A percentile compares a stretch with the other conserved stretches of the same genome.
Evolutionary conservation across 1,140 invertebrate genomes (phyloP).

Genomic region (Neodiprion virginianus): DNA sequence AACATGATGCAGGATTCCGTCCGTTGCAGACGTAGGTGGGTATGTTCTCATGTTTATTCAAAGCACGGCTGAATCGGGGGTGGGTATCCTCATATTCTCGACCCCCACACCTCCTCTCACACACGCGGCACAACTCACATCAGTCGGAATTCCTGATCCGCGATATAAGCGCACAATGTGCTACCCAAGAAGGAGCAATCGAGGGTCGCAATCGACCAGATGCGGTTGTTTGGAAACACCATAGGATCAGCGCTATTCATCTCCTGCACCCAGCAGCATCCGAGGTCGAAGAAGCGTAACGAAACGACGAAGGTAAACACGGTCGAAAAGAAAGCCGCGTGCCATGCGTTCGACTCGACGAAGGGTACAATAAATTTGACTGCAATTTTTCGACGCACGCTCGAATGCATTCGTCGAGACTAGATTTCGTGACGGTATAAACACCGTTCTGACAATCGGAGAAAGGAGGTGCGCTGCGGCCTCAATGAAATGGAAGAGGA

Average conservation of each 20-base stretch:
- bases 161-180: no score
- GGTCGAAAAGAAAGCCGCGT: not conserved
- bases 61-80: not conserved
- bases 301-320: not conserved
- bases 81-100: not conserved
- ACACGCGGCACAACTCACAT: not conserved
- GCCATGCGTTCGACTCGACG: not conserved
- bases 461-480: slow-evolving; percentile 33
- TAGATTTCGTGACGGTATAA: not conserved
- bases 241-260: no score
- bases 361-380: slow-evolving; percentile 2
- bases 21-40: no score
- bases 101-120: not conserved
- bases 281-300: no score
- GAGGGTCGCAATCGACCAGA: not conserved
- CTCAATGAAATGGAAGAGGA: slow-evolving; percentile 33
- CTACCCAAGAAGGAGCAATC: not conserved
- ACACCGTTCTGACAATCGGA: slow-evolving; percentile 4
- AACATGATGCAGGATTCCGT: not conserved
- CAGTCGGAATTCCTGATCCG: not conserved
- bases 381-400: not conserved
- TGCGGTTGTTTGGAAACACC: not conserved
- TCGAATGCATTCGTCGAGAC: not conserved
- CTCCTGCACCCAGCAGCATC: no score
- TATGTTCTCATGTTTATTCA: not conserved